Base-by-base conservation (phyloP, 2,797 vertebrate species). In the Rhyacichthys aspro region DNA sequence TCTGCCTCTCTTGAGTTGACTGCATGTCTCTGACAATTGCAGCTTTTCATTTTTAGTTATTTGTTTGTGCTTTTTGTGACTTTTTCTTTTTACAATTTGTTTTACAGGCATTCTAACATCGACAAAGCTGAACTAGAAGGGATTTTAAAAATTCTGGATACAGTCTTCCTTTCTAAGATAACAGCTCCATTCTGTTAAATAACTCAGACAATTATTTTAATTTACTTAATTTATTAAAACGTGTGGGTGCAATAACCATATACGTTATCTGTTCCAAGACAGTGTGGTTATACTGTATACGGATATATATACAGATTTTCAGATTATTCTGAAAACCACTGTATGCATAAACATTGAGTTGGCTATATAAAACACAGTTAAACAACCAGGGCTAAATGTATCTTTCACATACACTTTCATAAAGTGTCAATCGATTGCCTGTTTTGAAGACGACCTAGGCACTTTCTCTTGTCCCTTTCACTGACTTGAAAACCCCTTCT, bases 11-110 rank as follows among this genome's bases (percentile, higher is more conserved):
- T 75, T 79, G 55, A 78, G 67, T 89, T 82, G 78, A 86, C 85
- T 93, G 93, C 93, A 94, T 95, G 94, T 86, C 82, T 80, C 60
- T 63, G 81, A 90, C 60, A 44, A 91, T 89, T 87, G 91, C 91
- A 89, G 88, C 92, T 88, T 91, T 76, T 68, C 69, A 54, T 59
- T 89, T 92, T 87, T 91, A 87, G 90, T 89, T 90, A 87, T 87
- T 85, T 42, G 81, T 83, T 69, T 86, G 64, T 90, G 70, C 89
- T 69, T 69, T 78, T 6, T 77, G 77, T 86, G 41, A 70, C 39
- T 84, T 62, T 77, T 81, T 64, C 28, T 61, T 75, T 82, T 65
- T 63, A 70, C 67, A 32, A 76, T 84, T 86, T 76, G 60, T 86
- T 84, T 86, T 71, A 76, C 84, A 83, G 87, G 84, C 78, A 70